Conservation (phyloP, 2,888 invertebrate genomes). For the Melanargia galathea region DNA sequence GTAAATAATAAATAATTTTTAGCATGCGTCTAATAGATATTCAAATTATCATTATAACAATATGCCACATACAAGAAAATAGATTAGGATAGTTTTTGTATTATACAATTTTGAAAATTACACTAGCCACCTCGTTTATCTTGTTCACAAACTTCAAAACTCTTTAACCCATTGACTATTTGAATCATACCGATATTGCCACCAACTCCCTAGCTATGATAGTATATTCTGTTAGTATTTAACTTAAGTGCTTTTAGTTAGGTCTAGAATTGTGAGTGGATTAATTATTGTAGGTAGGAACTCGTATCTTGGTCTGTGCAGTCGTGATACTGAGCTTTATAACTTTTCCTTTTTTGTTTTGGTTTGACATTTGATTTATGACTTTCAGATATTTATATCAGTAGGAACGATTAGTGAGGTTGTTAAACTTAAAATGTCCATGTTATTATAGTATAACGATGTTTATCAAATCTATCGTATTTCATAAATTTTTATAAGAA, state of each 20-base stretch:
- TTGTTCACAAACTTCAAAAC: no score
- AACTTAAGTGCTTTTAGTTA: conserved; percentile 27
- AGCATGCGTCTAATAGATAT: no score
- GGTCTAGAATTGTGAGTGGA: conserved; percentile 26
- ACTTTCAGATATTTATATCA: neutral
- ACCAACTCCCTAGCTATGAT: neutral
- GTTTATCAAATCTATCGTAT: neutral
- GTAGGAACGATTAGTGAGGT: conserved; percentile 4
- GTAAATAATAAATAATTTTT: no score
- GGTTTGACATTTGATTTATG: conserved; percentile 22
- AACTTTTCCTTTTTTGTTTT: conserved; percentile 12
- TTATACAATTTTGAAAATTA: no score
- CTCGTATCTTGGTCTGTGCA: conserved; percentile 7
- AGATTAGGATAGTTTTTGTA: no score
- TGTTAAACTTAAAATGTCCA: neutral
- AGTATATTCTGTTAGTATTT: conserved; percentile 22
- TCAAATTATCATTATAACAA: no score
- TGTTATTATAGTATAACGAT: neutral
- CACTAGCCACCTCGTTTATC: no score
- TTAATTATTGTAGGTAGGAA: conserved; percentile 13
- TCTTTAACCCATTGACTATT: no score
- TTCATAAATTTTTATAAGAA: no score
- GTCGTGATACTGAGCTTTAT: conserved; percentile 14
- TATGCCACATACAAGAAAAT: no score
- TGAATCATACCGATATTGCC: neutral